A percentile compares a stretch with the other conserved stretches of the same genome.
Conservation (phyloP, 2,113 vertebrate species). For the Cettia cetti region DNA sequence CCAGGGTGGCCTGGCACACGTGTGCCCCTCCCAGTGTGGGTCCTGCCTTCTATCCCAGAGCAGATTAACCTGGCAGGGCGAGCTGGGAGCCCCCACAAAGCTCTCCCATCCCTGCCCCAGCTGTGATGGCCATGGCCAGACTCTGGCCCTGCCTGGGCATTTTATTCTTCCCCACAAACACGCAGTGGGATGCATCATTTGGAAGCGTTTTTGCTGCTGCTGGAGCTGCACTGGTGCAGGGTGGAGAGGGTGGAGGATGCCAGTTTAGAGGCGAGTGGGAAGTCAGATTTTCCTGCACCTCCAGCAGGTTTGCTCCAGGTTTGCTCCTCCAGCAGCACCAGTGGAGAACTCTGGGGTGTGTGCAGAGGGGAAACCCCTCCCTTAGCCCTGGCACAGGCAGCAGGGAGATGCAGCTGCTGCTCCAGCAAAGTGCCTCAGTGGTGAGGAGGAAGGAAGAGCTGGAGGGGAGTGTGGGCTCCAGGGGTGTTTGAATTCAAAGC, state of each 20-base stretch:
- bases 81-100: not conserved
- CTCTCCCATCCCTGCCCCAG: not conserved
- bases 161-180: not conserved
- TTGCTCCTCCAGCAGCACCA: not conserved
- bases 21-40: fast-evolving
- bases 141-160: not conserved
- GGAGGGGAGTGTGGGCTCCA: not conserved
- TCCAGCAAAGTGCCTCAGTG: not conserved
- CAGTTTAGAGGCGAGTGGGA: not conserved
- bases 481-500: not conserved
- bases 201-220: not conserved
- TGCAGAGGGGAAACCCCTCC: not conserved
- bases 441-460: not conserved
- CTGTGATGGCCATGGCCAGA: not conserved
- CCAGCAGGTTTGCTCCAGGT: no score
- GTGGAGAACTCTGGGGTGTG: not conserved
- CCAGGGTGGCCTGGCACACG: not conserved
- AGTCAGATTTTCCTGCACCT: not conserved
- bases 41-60: not conserved
- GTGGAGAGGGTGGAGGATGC: not conserved
- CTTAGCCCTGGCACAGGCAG: not conserved
- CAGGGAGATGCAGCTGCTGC: not conserved
- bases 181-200: not conserved
- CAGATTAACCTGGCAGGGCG: not conserved
- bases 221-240: not conserved